phyloP scores from a whole-genome alignment of 2,888 invertebrate species.

The Augochlorella aurata region DNA sequence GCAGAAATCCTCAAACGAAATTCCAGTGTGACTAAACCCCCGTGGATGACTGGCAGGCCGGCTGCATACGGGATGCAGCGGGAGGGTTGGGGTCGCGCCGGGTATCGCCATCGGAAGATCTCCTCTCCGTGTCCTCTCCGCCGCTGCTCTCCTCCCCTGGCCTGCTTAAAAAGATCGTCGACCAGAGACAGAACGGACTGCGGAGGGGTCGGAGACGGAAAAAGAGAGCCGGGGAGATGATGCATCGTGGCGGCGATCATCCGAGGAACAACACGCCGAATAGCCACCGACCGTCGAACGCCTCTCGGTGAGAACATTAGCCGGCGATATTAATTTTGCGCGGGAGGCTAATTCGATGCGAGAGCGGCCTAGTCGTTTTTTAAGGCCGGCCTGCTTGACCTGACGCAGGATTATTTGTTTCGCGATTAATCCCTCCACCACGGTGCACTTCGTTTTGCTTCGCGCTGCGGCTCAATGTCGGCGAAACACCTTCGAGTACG shows the following conservation, averaged over 20 bases:
- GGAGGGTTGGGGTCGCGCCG: conserved; percentile 76
- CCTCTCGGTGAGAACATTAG: conserved; percentile 3
- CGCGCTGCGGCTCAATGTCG: too few relatives aligned
- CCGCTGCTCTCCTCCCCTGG: conserved; percentile 8
- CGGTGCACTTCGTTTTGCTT: too few relatives aligned
- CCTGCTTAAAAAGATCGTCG: conserved; percentile 33
- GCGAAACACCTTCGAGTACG: too few relatives aligned
- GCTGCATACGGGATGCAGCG: conserved; percentile 72
- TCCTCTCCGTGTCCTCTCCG: conserved; percentile 61
- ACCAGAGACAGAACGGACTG: conserved; percentile 19
- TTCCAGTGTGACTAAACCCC: conserved; percentile 81
- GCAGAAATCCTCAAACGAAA: conserved; percentile 73
- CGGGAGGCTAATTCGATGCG: not conserved
- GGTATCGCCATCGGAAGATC: conserved; percentile 77
- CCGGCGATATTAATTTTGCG: conserved; percentile 19
- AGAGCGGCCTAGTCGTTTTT: too few relatives aligned
- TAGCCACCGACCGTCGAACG: conserved; percentile 51
- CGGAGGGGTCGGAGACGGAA: conserved; percentile 25
- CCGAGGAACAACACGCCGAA: conserved; percentile 39
- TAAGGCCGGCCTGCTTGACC: too few relatives aligned
- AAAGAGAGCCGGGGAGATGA: conserved; percentile 66
- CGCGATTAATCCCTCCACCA: too few relatives aligned
- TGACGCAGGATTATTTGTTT: too few relatives aligned
- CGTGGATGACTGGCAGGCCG: conserved; percentile 79
- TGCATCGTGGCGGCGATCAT: conserved; percentile 71